Conservation (phyloP, 2,888 invertebrate genomes). For the Callosobruchus maculatus region DNA sequence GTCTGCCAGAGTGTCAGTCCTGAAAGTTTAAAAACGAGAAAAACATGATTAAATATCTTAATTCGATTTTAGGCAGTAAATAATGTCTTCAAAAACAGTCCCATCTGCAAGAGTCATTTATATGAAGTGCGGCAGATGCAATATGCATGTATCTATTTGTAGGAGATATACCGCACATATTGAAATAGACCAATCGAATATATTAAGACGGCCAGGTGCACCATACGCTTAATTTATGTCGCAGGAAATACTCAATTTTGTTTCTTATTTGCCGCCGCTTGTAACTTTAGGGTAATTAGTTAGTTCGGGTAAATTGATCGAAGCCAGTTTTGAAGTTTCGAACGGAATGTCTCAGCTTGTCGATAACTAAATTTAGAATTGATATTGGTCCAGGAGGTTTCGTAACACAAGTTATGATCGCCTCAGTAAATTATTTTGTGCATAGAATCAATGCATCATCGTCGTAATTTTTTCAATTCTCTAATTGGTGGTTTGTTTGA, state of each 20-base stretch:
- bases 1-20: no score
- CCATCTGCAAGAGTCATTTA: background rate
- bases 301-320: background rate
- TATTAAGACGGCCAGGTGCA: background rate
- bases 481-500: no score
- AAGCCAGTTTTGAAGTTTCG: background rate
- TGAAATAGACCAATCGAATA: background rate
- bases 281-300: background rate
- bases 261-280: background rate
- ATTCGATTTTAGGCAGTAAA: no score
- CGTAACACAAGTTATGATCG: no score
- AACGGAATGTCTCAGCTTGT: background rate
- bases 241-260: background rate
- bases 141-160: background rate
- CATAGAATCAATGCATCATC: no score
- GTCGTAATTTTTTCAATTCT: no score
- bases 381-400: no score
- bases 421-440: no score
- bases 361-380: background rate
- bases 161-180: background rate
- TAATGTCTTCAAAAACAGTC: background rate
- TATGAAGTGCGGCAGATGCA: background rate
- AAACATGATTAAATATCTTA: no score
- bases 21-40: no score
- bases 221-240: background rate